A percentile compares a stretch with the other conserved stretches of the same genome.
Conservation (phyloP, 2,888 invertebrate species). For the Orthonychiurus folsomi region DNA sequence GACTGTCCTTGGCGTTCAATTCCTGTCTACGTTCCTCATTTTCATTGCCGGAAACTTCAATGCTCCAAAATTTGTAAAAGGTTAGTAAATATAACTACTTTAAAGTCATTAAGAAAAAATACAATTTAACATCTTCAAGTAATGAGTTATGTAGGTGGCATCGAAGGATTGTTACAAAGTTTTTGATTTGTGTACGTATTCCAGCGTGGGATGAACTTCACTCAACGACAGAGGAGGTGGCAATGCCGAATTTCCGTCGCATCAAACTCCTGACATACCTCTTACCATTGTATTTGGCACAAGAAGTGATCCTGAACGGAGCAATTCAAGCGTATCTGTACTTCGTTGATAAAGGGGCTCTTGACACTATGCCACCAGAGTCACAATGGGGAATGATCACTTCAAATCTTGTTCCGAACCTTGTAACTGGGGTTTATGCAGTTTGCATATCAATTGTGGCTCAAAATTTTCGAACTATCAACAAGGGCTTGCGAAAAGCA, state of each 20-base stretch:
- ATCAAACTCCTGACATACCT: background rate
- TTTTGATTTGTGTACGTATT: background rate
- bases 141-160: background rate
- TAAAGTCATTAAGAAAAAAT: background rate
- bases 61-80: background rate
- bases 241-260: slow-evolving; percentile 3
- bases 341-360: background rate
- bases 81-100: background rate
- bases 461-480: background rate
- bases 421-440: background rate
- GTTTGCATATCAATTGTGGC: background rate
- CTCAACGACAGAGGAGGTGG: background rate
- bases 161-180: no score
- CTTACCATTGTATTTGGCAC: background rate
- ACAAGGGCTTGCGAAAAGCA: background rate
- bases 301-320: background rate
- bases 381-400: background rate
- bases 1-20: background rate
- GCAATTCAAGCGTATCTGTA: background rate
- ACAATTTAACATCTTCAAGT: background rate
- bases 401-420: background rate
- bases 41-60: background rate
- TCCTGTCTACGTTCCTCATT: background rate
- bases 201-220: background rate
- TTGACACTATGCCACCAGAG: background rate